Conservation (phyloP, 2,113 vertebrate genomes). For the Plotosus lineatus region DNA sequence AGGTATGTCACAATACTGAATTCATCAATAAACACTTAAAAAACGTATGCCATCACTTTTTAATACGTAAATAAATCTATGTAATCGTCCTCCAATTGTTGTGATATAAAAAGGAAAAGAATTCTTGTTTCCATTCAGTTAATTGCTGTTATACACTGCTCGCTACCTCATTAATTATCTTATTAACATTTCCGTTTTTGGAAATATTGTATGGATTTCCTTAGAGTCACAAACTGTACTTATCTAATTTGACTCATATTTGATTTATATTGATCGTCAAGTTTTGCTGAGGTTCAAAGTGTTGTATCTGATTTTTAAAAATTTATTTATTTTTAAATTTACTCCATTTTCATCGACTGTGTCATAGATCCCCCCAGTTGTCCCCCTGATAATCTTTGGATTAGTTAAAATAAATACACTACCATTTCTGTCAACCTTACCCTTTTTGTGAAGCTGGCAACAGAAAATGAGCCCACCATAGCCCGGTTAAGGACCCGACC, state of each 20-base stretch:
- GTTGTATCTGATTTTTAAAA: no score
- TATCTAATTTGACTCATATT: background rate
- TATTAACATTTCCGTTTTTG: background rate
- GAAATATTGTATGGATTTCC: background rate
- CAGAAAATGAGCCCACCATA: constrained; percentile 67
- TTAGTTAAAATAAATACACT: background rate
- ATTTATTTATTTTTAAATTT: background rate
- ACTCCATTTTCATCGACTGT: background rate
- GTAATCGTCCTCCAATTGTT: background rate
- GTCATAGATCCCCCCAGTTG: background rate
- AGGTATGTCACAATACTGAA: background rate
- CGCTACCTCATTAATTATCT: background rate
- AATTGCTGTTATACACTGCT: background rate
- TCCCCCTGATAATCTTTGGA: background rate
- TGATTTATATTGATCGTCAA: background rate
- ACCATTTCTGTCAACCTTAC: constrained; percentile 50
- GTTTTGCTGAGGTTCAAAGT: no score
- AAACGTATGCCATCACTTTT: background rate
- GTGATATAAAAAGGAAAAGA: background rate
- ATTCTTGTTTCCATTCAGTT: background rate
- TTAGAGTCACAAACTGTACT: background rate
- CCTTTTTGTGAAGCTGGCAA: constrained; percentile 71
- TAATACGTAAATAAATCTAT: background rate
- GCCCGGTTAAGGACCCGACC: constrained; percentile 70
- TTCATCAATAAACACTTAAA: background rate